A percentile compares a stretch with the other conserved stretches of the same genome.
These are phyloP conservation scores for Crenuchus spilurus DNA, from an alignment of 2,797 vertebrate genomes.

Conservation along the genomic window DNA sequence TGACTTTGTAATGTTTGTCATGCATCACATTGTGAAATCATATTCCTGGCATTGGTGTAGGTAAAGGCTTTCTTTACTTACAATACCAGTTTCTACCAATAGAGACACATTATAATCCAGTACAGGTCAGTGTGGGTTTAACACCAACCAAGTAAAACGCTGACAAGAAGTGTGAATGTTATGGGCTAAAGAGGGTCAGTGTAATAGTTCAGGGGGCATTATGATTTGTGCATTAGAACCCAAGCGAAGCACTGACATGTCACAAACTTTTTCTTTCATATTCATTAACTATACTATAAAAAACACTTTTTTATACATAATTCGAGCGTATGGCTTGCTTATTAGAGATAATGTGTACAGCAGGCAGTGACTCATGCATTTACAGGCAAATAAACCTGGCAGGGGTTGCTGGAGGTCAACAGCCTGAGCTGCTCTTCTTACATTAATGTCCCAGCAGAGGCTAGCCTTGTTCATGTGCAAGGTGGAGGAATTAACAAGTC, in stretches of 20 bases:
- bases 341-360: neutral
- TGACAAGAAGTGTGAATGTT: neutral
- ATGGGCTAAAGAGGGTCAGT: neutral
- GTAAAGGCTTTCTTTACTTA: no score
- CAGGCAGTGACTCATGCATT: neutral
- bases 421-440: neutral
- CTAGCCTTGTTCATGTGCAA: constrained; percentile 6
- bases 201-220: neutral
- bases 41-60: no score
- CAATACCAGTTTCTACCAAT: neutral
- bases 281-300: neutral
- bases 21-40: neutral
- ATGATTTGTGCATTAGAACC: neutral
- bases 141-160: neutral
- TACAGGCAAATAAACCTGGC: neutral
- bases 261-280: neutral
- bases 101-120: neutral
- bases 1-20: no score
- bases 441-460: constrained; percentile 8
- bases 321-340: neutral
- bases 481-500: constrained; percentile 27
- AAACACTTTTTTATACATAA: neutral
- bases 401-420: constrained; percentile 15
- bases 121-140: neutral
- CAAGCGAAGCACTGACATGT: neutral